Evolutionary conservation across 2,797 vertebrate species (phyloP).

Genomic region (Parotocinclus haroldoi): DNA sequence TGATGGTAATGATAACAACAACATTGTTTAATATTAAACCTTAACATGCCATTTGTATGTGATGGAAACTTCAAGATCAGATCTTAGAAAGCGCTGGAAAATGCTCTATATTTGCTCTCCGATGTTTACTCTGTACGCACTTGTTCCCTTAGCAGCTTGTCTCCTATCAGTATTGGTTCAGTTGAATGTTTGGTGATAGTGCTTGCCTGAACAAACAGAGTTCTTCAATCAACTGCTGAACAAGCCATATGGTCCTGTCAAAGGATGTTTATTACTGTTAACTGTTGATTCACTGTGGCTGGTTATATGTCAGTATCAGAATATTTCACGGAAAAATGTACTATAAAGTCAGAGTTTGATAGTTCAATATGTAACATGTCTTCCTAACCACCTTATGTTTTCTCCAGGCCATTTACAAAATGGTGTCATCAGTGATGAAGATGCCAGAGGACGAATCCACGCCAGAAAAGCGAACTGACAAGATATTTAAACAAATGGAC

Average conservation of each 20-base stretch:
- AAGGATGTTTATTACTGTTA: conserved; percentile 26
- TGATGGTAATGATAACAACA: no score
- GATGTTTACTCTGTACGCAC: conserved; percentile 63
- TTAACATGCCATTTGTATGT: not conserved
- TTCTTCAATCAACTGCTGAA: conserved; percentile 35
- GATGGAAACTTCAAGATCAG: not conserved
- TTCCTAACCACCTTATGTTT: not conserved
- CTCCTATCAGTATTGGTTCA: conserved; percentile 70
- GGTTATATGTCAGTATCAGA: conserved; percentile 9
- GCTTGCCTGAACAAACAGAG: conserved; percentile 55
- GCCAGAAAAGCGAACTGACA: conserved; percentile 95
- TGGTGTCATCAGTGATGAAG: conserved; percentile 99
- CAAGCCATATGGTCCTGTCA: conserved; percentile 44
- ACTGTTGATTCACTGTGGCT: not conserved
- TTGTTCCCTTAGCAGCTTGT: conserved; percentile 54
- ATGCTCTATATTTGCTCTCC: not conserved
- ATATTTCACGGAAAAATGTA: not conserved
- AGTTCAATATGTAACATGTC: not conserved
- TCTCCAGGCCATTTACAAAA: conserved; percentile 94
- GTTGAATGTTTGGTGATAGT: conserved; percentile 58
- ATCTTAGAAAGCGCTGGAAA: not conserved
- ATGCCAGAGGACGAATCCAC: conserved; percentile 98
- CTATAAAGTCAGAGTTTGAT: not conserved
- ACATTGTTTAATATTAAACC: not conserved
- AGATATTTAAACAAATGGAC: conserved; percentile 99